Evolutionary conservation across 2,797 vertebrate species (phyloP).

Genomic region (Gambusia yucatana): DNA sequence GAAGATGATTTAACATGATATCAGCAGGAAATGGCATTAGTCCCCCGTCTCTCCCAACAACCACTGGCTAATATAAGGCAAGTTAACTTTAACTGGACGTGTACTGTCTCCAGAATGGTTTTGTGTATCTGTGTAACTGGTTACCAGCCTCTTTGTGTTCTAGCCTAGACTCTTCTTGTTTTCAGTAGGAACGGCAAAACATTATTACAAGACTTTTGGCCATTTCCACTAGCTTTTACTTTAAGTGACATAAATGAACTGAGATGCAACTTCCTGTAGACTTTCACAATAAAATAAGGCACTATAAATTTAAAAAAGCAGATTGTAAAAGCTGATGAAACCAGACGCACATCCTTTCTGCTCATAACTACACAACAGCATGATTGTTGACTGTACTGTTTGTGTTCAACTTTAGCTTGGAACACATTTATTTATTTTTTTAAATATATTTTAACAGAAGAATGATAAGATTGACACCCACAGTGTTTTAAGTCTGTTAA

Average conservation of each 20-base stretch:
- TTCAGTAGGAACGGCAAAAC: not conserved
- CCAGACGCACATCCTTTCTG: not conserved
- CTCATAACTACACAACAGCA: not conserved
- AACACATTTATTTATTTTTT: not conserved
- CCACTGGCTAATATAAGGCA: not conserved
- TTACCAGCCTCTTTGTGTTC: not conserved
- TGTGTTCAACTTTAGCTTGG: not conserved
- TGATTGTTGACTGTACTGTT: not conserved
- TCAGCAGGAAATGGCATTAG: not conserved
- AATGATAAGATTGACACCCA: not conserved
- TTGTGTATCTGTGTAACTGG: not conserved
- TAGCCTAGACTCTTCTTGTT: not conserved
- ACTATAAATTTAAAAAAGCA: not conserved
- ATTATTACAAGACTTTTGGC: not conserved
- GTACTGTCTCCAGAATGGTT: not conserved
- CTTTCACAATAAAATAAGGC: not conserved
- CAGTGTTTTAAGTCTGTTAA: not conserved
- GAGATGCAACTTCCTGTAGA: not conserved
- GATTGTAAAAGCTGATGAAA: not conserved
- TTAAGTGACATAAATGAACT: not conserved
- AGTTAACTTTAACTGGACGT: not conserved
- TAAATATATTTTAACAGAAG: not conserved
- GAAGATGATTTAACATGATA: not conserved
- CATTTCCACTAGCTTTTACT: not conserved
- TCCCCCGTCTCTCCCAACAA: not conserved